Percentiles rank a stretch among this genome's conserved stretches.
These are phyloP conservation scores for Champsocephalus esox DNA, from an alignment of 2,797 vertebrate genomes.

Conservation along the genomic window DNA sequence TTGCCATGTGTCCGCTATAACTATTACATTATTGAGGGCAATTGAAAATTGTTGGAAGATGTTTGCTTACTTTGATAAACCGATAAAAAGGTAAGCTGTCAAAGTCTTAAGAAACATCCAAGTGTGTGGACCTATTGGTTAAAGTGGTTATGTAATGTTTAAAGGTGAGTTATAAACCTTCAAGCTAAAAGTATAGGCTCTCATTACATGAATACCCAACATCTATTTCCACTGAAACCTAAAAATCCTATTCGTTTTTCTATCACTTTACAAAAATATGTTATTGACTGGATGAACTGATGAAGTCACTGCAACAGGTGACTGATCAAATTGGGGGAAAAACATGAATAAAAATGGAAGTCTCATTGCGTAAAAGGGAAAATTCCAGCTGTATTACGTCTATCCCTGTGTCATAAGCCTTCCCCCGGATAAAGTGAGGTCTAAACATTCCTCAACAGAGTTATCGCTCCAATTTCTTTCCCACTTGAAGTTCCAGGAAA, in stretches of 20 bases:
- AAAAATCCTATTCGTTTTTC: neutral
- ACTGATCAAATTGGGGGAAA: too few relatives aligned
- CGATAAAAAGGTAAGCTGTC: neutral
- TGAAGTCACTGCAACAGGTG: neutral
- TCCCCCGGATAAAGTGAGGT: neutral
- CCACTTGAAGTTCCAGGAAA: neutral
- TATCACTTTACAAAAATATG: neutral
- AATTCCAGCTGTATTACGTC: neutral
- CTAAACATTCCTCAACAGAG: slow-evolving; percentile 42
- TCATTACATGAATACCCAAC: neutral
- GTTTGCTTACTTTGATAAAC: neutral
- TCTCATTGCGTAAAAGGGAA: slow-evolving; percentile 19
- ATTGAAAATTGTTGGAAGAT: neutral
- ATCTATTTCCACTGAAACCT: neutral
- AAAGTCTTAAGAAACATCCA: neutral
- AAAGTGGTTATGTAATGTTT: neutral
- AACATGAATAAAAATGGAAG: too few relatives aligned
- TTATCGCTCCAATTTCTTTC: neutral
- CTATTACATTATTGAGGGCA: too few relatives aligned
- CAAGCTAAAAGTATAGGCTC: neutral
- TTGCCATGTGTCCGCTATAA: too few relatives aligned
- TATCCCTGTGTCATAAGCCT: neutral
- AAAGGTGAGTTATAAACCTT: neutral
- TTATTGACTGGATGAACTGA: neutral
- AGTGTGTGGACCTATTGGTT: neutral